Evolutionary conservation across 2,797 vertebrate genomes (phyloP).

Genomic region (Sebastes diaconus): DNA sequence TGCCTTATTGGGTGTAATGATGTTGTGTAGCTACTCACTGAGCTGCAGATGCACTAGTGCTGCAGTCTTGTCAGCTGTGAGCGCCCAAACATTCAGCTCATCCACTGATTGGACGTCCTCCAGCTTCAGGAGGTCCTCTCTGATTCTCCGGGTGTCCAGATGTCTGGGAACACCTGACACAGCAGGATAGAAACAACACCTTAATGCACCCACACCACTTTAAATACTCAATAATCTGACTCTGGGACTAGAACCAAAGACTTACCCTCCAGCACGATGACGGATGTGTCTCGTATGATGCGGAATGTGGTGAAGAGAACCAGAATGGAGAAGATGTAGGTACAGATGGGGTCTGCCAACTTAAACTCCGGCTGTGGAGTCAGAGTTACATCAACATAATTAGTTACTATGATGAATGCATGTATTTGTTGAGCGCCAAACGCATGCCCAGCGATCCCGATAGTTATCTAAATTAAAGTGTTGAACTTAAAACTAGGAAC

Average conservation of each 20-base stretch:
- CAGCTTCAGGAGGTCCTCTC: conserved; percentile 92
- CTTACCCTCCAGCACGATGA: conserved; percentile 95
- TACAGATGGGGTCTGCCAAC: conserved; percentile 96
- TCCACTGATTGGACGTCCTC: conserved; percentile 94
- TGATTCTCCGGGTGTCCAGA: conserved; percentile 88
- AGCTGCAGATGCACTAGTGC: conserved; percentile 93
- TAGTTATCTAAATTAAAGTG: neutral
- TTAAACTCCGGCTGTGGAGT: conserved; percentile 93
- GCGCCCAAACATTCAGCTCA: conserved; percentile 95
- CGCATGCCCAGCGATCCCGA: neutral
- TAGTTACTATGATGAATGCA: neutral
- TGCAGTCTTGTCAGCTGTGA: conserved; percentile 92
- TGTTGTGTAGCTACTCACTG: conserved; percentile 78
- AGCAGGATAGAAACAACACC: neutral
- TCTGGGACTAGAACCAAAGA: neutral
- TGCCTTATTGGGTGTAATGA: neutral
- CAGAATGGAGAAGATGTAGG: conserved; percentile 94
- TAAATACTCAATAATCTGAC: neutral
- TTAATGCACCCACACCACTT: neutral
- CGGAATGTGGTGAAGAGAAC: conserved; percentile 94
- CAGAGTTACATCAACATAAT: conserved; percentile 23
- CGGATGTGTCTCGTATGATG: conserved; percentile 91
- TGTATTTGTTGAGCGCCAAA: neutral
- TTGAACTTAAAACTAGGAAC: neutral
- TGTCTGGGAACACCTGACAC: conserved; percentile 90